Evolutionary conservation across 2,888 invertebrate species (phyloP), one percentile per base, ranked within the genome.

Genomic region (Sarcophaga carnaria): DNA sequence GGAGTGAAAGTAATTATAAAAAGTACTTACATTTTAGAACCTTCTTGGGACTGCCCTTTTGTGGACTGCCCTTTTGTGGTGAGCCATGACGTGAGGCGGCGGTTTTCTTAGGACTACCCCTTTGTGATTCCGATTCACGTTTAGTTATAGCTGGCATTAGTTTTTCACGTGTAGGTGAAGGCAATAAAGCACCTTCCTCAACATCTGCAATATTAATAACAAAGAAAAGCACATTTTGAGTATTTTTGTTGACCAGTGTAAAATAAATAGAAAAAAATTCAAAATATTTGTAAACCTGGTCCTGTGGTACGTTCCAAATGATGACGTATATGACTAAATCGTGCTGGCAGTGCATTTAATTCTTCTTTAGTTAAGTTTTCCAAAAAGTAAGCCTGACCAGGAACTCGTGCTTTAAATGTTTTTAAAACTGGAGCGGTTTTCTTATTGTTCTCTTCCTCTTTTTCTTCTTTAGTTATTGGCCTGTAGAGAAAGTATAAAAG

Each of bases 381-480:
- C 94, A 95, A 92, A 94, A 95, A 91, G 94, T 95, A 84, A 94
- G 95, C 88, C 94, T 95, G 89, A 93, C 95, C 91, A 94, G 94
- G 95, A 95, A 95, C 90, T 90, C 91, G 91, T 59, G 91, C 90
- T 89, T 93, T 92, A 83, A 89, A 90, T 74, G 88, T 86, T 84
- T 89, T 79, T 85, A 88, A 78, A 91, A 96, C 95, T 72, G 97
- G 96, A 62, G 96, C 96, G 84, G 95, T 95, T 94, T 97, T 97
- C 89, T 96, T 96, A 91, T 96, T 97, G 92, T 96, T 96, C 93
- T 97, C 97, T 90, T 97, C 96, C 89, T 97, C 97, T 92, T 97
- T 97, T 92, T 97, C 97, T 92, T 97, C 97, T 91, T 97, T 96
- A 86, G 97, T 96, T 88, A 97, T 95, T 77, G 96, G 96, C 94